A percentile compares a stretch with the other conserved stretches of the same genome.
Conservation (phyloP, 2,797 vertebrate species). For the Orestias chungarensis region DNA sequence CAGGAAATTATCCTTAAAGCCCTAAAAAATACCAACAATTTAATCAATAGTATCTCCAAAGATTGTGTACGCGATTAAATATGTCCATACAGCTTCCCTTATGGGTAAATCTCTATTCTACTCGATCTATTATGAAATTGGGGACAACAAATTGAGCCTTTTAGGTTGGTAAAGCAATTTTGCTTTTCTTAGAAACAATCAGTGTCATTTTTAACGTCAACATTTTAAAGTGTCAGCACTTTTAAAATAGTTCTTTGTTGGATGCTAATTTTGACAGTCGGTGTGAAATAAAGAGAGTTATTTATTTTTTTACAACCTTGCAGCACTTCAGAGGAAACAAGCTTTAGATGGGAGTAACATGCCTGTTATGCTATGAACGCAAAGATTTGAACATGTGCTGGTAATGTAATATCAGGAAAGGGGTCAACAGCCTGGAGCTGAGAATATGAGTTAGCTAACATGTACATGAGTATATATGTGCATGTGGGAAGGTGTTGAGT, state of each 20-base stretch:
- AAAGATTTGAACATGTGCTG: conserved; percentile 30
- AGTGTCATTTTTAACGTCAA: background rate
- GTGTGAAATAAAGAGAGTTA: background rate
- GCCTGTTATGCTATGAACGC: conserved; percentile 3
- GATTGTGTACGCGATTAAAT: background rate
- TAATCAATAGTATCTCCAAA: background rate
- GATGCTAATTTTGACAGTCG: background rate
- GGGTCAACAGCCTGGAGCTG: conserved; percentile 48
- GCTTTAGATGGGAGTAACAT: background rate
- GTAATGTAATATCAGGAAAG: conserved; percentile 37
- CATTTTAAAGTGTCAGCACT: background rate
- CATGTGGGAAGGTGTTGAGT: conserved; percentile 69
- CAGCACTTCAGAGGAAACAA: background rate
- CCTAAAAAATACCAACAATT: background rate
- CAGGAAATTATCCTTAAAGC: background rate
- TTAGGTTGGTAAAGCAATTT: background rate
- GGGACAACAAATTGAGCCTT: background rate
- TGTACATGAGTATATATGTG: conserved; percentile 51
- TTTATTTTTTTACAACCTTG: background rate
- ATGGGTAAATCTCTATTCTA: too few relatives aligned
- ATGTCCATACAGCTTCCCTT: background rate
- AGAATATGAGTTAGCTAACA: conserved; percentile 51
- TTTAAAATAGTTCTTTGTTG: background rate
- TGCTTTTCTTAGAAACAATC: background rate
- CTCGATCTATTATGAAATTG: background rate